Evolutionary conservation across 2,888 invertebrate species (phyloP).

Genomic region (Acrocera orbiculus): DNA sequence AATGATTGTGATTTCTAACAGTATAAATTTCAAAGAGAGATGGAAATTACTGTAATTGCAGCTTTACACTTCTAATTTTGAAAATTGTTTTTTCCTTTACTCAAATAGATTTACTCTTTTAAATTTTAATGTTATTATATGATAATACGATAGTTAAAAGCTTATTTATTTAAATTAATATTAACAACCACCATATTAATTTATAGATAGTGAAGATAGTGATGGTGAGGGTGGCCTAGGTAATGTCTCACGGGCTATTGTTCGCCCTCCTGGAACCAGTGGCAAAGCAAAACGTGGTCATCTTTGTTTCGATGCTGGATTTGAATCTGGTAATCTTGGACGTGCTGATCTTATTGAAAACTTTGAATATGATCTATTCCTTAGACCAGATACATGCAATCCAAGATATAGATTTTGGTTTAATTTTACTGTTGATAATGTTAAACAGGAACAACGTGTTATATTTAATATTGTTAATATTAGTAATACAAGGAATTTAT

Average conservation of each 20-base stretch:
- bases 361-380: slow-evolving; percentile 88
- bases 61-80: not conserved
- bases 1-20: too few species aligned
- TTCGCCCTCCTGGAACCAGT: slow-evolving; percentile 79
- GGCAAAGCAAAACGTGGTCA: slow-evolving; percentile 94
- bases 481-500: slow-evolving; percentile 78
- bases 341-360: slow-evolving; percentile 85
- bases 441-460: slow-evolving; percentile 81
- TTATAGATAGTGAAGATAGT: slow-evolving; percentile 73
- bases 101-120: too few species aligned
- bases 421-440: slow-evolving; percentile 95
- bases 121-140: too few species aligned
- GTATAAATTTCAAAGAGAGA: too few species aligned
- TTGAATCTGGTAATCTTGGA: slow-evolving; percentile 94
- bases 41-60: not conserved
- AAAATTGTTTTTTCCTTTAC: not conserved
- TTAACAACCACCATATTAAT: too few species aligned
- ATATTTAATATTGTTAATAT: slow-evolving; percentile 96
- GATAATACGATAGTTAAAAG: too few species aligned
- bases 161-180: too few species aligned
- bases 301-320: slow-evolving; percentile 91
- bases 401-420: slow-evolving; percentile 91
- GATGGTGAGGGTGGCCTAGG: slow-evolving; percentile 87
- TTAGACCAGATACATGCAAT: slow-evolving; percentile 91
- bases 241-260: slow-evolving; percentile 74